Base-by-base conservation (phyloP, 2,888 invertebrate genomes). In the Athalia rosae region DNA sequence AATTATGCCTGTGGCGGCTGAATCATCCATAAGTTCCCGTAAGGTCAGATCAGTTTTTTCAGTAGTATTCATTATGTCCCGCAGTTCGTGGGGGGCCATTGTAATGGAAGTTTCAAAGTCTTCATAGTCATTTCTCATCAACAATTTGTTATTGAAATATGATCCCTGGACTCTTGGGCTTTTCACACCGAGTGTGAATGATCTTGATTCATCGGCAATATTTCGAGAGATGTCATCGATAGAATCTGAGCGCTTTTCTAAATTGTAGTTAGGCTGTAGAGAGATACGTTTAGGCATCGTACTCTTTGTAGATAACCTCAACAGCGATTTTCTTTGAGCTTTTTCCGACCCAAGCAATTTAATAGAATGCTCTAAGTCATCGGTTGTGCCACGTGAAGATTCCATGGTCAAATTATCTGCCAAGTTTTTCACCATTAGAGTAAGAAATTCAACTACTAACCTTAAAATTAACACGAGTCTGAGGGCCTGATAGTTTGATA, bases 11-110 rank as follows among this genome's bases (percentile, higher is more conserved):
- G 78, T 78, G 9, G 76, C 76, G 13, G 78, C 45, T 3, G 87
- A 86, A 41, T 89, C 89, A 8, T 89, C 88, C 88, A 89, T 89
- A 84, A 89, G 86, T 76, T 88, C 87, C 13, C 86, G 82, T 3
- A 89, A 80, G 0, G 84, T 86, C 67, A 86, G 78, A 43, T 88
- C 85, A 63, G 79, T 85, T 45, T 79, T 85, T 28, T 86, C 87
- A 0, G 84, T 80, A 8, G 79, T 78, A 50, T 80, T 69, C 81
- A 85, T 87, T 15, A 86, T 84, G 67, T 88, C 85, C 41, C 83
- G 76, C 4, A 87, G 73, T 59, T 87, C 87, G 48, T 87, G 84
- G 1, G 86, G 84, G 15, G 82, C 81, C 62, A 77, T 67, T 7
- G 77, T 73, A n/a, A 77, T 53, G 5, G 77, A 77, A 4, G 62